Conservation (phyloP, 2,113 vertebrate species). For the Illadopsis cleaveri region DNA sequence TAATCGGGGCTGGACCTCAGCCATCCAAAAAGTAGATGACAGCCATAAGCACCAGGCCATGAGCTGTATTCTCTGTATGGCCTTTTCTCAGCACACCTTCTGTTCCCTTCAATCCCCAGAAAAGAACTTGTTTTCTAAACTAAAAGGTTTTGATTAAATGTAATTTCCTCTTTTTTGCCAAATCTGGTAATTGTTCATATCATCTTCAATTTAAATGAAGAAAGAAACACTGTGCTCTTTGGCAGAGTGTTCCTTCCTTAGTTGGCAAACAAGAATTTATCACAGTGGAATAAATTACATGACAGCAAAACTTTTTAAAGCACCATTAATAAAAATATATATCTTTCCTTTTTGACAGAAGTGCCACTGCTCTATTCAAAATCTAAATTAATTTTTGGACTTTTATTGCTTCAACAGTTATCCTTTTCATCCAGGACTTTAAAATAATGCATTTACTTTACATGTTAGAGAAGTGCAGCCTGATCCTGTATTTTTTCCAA, state of each 20-base stretch:
- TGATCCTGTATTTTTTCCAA: neutral
- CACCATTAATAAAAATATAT: neutral
- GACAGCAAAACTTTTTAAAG: neutral
- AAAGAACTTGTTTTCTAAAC: neutral
- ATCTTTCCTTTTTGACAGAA: neutral
- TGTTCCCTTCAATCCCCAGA: neutral
- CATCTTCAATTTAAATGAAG: neutral
- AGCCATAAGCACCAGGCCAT: neutral
- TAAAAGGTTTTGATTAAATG: neutral
- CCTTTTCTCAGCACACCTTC: neutral
- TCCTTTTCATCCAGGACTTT: neutral
- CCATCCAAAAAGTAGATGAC: neutral
- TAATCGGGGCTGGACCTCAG: neutral
- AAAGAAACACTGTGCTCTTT: neutral
- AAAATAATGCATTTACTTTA: neutral
- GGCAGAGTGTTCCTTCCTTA: neutral
- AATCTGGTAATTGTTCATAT: neutral
- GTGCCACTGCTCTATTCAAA: neutral
- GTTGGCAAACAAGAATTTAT: neutral
- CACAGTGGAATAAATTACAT: neutral
- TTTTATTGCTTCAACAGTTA: neutral
- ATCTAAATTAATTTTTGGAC: neutral
- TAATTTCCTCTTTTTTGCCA: neutral
- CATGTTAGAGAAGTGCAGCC: neutral
- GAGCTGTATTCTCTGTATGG: neutral